These are phyloP conservation scores for Glaucopsyche alexis DNA, from an alignment of 2,888 invertebrate species.

Conservation along the genomic window DNA sequence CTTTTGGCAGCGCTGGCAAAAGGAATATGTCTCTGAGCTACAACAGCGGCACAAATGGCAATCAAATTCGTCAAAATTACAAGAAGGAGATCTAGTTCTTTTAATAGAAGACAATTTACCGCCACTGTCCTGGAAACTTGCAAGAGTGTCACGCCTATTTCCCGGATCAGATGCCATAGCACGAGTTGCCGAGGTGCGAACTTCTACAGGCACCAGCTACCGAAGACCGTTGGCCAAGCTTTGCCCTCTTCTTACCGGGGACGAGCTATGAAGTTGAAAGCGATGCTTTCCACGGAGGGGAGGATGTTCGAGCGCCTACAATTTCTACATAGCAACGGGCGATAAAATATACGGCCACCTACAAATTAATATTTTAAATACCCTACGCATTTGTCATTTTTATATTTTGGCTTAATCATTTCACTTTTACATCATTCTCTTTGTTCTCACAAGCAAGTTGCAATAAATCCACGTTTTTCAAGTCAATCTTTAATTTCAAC, in stretches of 20 bases:
- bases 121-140: not conserved
- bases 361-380: too few species aligned
- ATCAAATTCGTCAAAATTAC: not conserved
- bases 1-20: constrained; percentile 27
- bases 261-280: too few species aligned
- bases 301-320: too few species aligned
- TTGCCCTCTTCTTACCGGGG: too few species aligned
- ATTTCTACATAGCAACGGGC: not conserved
- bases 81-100: not conserved
- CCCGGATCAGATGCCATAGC: too few species aligned
- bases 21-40: constrained; percentile 25
- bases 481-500: not conserved
- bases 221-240: too few species aligned
- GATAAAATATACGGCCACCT: too few species aligned
- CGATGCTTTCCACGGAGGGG: too few species aligned
- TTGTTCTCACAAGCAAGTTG: not conserved
- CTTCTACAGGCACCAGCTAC: too few species aligned
- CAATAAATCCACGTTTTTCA: too few species aligned
- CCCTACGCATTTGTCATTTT: not conserved
- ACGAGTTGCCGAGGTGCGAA: too few species aligned
- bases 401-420: not conserved
- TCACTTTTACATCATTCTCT: not conserved
- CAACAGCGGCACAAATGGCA: not conserved
- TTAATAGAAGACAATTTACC: not conserved
- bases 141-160: not conserved